These are phyloP conservation scores for Menidia beryllina DNA, from an alignment of 2,113 vertebrate genomes.

Conservation along the genomic window DNA sequence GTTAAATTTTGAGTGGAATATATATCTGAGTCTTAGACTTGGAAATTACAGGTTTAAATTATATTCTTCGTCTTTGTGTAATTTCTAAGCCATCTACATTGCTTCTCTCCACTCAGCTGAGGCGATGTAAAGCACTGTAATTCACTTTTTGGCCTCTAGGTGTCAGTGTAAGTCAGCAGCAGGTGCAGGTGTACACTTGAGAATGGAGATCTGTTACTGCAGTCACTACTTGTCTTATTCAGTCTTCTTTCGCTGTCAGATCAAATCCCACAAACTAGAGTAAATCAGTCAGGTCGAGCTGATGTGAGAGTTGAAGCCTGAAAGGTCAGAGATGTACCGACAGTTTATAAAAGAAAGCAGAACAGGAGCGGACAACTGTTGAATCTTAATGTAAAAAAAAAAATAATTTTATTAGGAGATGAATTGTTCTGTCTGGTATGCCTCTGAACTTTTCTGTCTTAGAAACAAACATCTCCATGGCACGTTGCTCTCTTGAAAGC, in stretches of 20 bases:
- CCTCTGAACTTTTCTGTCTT: constrained; percentile 15
- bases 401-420: neutral
- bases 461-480: constrained; percentile 22
- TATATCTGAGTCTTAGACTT: neutral
- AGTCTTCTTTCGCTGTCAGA: constrained; percentile 2
- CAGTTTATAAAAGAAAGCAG: neutral
- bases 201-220: neutral
- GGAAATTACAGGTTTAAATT: neutral
- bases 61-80: neutral
- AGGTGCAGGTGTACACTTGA: neutral
- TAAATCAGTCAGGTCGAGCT: constrained; percentile 1
- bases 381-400: neutral
- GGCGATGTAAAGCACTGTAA: constrained; percentile 1
- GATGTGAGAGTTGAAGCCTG: neutral
- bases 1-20: neutral
- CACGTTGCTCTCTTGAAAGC: constrained; percentile 9
- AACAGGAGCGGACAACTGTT: neutral
- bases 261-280: neutral
- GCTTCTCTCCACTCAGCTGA: too few species aligned
- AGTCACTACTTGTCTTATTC: neutral
- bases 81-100: too few species aligned
- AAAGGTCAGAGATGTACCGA: neutral
- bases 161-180: constrained; percentile 62
- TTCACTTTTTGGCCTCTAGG: constrained; percentile 58
- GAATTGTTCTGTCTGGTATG: neutral